Evolutionary conservation across 2,888 invertebrate species (phyloP), one percentile per base, ranked within the genome.

Genomic region (Aphelenchoides bicaudatus): DNA sequence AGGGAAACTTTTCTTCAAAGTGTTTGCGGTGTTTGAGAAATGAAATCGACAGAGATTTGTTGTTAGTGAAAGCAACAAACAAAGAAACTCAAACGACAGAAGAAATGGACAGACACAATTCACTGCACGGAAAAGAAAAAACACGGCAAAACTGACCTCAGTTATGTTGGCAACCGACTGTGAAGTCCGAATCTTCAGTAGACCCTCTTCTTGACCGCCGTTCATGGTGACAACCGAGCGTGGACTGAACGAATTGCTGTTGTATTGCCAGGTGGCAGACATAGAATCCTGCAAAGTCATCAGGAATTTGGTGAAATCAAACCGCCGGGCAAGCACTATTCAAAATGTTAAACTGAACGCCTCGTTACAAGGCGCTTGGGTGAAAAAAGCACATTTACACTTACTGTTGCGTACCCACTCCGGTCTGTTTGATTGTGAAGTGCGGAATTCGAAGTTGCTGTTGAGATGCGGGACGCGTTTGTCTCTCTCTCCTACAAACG

Each of bases 141-240:
- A 43, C 25, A 13, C n/a, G 25, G 10, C 16, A 16, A 39, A 5
- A 49, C 49, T n/a, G 43, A 49, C 49, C 49, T 49, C 49, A 46
- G 8, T 21, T n/a, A 51, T 37, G 25, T 51, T 51, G 38, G 25
- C 57, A 28, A 54, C 55, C 25, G 46, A 46, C 47, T 54, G 55
- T n/a, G 55, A 54, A 13, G 59, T 67, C 28, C 66, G 65, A 47
- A 78, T 71, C 62, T 73, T 70, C 29, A 77, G 60, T 57, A 75
- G 73, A 6, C 67, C 64, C 27, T 63, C 48, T 39, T 66, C 58
- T 39, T 75, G 71, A 39, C 67, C 65, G 39, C 75, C 78, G 61
- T 78, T 78, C 51, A 78, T 60, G 28, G 71, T 73, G 51, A 79
- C 73, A 48, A 79, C 71, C 16, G 74, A 75, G 21, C 77, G 66